Conservation (phyloP, 2,113 vertebrate species). For the Triplophysa siluroides region DNA sequence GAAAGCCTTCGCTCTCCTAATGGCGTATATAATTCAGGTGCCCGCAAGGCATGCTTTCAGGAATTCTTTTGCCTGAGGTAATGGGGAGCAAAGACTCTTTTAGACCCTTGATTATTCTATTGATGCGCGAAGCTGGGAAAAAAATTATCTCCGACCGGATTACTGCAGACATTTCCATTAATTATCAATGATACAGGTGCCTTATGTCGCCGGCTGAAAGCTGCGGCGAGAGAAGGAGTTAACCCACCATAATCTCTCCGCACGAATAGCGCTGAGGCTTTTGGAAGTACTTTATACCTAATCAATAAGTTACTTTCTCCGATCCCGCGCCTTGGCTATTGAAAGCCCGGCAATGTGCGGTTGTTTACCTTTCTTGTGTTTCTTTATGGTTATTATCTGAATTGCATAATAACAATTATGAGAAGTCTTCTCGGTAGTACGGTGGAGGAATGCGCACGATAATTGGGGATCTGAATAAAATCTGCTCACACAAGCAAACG, state of each 20-base stretch:
- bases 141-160: conserved; percentile 96
- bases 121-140: conserved; percentile 95
- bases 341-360: conserved; percentile 79
- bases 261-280: conserved; percentile 61
- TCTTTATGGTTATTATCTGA: conserved; percentile 88
- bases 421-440: conserved; percentile 71
- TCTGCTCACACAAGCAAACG: conserved; percentile 44
- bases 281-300: conserved; percentile 86
- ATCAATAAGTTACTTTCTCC: conserved; percentile 87
- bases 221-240: conserved; percentile 56
- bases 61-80: conserved; percentile 98
- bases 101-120: conserved; percentile 99
- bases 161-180: conserved; percentile 98
- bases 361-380: conserved; percentile 88
- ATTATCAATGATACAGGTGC: conserved; percentile 95
- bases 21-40: conserved; percentile 99
- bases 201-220: conserved; percentile 65
- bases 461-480: conserved; percentile 76
- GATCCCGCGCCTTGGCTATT: conserved; percentile 72
- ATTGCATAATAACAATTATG: conserved; percentile 75
- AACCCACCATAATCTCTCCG: conserved; percentile 24
- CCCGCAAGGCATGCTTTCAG: conserved; percentile 99
- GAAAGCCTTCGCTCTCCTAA: conserved; percentile 92
- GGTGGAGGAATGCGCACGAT: conserved; percentile 75
- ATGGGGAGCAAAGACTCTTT: conserved; percentile 97